These are phyloP conservation scores for Gobio occitaniae DNA, from an alignment of 2,797 vertebrate species.

Conservation along the genomic window DNA sequence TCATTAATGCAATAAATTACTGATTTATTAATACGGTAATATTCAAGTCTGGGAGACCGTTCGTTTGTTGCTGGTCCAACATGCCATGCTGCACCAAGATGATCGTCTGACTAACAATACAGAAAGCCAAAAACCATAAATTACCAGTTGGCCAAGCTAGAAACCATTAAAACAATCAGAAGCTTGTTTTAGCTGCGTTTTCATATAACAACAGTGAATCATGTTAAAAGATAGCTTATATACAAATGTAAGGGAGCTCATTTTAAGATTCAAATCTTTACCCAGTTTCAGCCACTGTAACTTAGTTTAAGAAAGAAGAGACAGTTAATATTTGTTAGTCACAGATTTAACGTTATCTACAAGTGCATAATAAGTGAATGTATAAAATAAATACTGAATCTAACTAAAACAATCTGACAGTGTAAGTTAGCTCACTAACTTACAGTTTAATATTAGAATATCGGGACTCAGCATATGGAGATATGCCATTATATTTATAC, in stretches of 20 bases:
- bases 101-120: neutral
- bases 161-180: neutral
- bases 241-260: neutral
- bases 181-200: neutral
- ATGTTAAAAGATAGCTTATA: neutral
- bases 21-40: neutral
- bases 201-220: neutral
- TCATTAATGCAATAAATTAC: neutral
- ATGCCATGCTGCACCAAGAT: neutral
- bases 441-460: slow-evolving; percentile 2
- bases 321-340: neutral
- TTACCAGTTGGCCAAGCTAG: neutral
- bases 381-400: neutral
- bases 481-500: neutral
- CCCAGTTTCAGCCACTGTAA: neutral
- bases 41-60: no score
- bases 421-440: neutral
- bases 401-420: neutral
- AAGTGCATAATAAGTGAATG: neutral
- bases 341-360: neutral
- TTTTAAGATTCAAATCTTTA: neutral
- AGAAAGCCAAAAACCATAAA: neutral
- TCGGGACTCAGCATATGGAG: neutral
- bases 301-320: neutral
- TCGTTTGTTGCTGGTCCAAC: neutral